A percentile compares a stretch with the other conserved stretches of the same genome.
These are phyloP conservation scores for Drosophila ficusphila DNA, from an alignment of 1,140 invertebrate genomes.

Conservation along the genomic window DNA sequence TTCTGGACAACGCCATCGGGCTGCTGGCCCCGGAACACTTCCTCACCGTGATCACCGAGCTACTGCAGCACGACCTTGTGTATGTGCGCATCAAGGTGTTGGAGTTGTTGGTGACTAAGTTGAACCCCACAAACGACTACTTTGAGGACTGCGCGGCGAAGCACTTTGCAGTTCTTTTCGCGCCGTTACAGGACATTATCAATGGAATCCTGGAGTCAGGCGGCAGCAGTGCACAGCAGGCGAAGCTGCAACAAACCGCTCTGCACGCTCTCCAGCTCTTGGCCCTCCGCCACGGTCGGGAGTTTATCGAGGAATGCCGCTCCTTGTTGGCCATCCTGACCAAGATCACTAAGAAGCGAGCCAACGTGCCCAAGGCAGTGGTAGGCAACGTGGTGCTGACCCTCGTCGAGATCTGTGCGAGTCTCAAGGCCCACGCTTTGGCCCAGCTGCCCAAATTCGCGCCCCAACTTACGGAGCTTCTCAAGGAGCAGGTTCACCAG, in stretches of 20 bases:
- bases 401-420: constrained; percentile 91
- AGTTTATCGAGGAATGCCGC: constrained; percentile 88
- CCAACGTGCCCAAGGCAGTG: constrained; percentile 88
- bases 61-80: constrained; percentile 88
- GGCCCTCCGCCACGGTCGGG: constrained; percentile 88
- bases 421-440: constrained; percentile 90
- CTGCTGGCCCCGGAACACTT: constrained; percentile 91
- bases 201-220: constrained; percentile 86
- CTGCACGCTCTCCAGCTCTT: constrained; percentile 92
- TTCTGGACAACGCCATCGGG: constrained; percentile 90
- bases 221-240: constrained; percentile 85
- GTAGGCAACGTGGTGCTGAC: constrained; percentile 91
- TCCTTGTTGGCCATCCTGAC: constrained; percentile 87
- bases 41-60: constrained; percentile 89
- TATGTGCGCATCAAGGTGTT: constrained; percentile 91
- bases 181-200: constrained; percentile 87
- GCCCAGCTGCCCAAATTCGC: constrained; percentile 90
- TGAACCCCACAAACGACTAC: constrained; percentile 88
- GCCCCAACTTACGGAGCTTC: constrained; percentile 89
- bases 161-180: constrained; percentile 86
- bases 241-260: constrained; percentile 91
- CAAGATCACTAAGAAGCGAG: constrained; percentile 86
- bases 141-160: constrained; percentile 85
- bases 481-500: constrained; percentile 85
- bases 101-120: constrained; percentile 92